Evolutionary conservation across 2,888 invertebrate species (phyloP), one percentile per base, ranked within the genome.

Genomic region (Mythimna loreyi): DNA sequence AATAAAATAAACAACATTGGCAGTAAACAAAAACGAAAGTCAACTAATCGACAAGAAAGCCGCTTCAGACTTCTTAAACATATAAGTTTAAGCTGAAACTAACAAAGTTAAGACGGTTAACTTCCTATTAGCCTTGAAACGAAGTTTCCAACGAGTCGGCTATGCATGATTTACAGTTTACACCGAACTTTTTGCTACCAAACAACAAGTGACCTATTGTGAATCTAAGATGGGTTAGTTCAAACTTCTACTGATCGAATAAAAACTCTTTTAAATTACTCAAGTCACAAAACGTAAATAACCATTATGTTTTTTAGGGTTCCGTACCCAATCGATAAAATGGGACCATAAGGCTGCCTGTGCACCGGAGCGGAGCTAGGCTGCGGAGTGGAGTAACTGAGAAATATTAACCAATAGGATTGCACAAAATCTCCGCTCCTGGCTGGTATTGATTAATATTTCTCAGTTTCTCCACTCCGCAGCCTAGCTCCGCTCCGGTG

Each of bases 51-150:
- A 49, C 47, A 56, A 59, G 47, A 56, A 52, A 67, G 13, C 58
- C 16, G 59, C 40, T 65, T 40, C n/a, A 53, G 63, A 68, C 67
- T 63, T 56, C 40, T 57, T 57, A 78, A 55, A 63, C 43, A 59
- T 47, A 61, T 57, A 66, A 57, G 65, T 70, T 67, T 57, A 25
- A 70, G 53, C 52, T 80, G 62, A 65, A 77, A 77, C 67, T 72
- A 25, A 73, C 70, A 40, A 70, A 78, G 63, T 68, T 68, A 50
- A 62, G 67, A 69, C 74, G 11, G 66, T 56, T 58, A 79, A 72
- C 72, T 81, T 79, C 43, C 49, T 59, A 75, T 81, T 84, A 70
- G 45, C 80, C 69, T 84, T 72, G 82, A 79, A 76, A 62, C 59
- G n/a, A 83, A 81, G 65, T 72, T 75, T 59, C 52, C 52, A 52